Conservation (phyloP, 2,797 vertebrate genomes). For the Salarias fasciatus region DNA sequence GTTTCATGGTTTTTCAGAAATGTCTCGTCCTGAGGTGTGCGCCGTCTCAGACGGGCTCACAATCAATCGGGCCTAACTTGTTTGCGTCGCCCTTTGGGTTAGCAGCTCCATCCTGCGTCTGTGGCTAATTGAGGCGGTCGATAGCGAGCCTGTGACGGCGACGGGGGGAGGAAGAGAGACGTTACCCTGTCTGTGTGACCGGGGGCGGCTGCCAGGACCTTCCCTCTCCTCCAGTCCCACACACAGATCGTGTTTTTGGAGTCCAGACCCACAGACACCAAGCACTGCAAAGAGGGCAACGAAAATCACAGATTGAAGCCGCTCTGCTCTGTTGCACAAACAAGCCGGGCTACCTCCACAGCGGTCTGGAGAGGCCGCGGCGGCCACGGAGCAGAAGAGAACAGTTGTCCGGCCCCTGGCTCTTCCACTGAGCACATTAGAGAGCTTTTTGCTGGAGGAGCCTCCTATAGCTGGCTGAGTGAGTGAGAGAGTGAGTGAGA, state of each 20-base stretch:
- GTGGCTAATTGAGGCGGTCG: conserved; percentile 59
- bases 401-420: conserved; percentile 76
- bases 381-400: conserved; percentile 61
- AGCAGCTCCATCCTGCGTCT: conserved; percentile 44
- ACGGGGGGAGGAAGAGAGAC: conserved; percentile 44
- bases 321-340: conserved; percentile 49
- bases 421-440: conserved; percentile 64
- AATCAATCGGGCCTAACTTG: conserved; percentile 75
- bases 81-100: conserved; percentile 61
- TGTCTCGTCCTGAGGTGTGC: conserved; percentile 71
- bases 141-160: conserved; percentile 59
- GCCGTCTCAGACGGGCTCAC: conserved; percentile 56
- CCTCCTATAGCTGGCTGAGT: conserved; percentile 70
- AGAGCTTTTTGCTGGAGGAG: conserved; percentile 73
- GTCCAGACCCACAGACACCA: conserved; percentile 98
- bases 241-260: conserved; percentile 99
- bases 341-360: conserved; percentile 42
- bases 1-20: too few relatives aligned
- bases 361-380: conserved; percentile 44
- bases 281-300: conserved; percentile 85
- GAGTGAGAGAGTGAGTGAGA: too few relatives aligned
- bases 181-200: conserved; percentile 98
- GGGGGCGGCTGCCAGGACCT: conserved; percentile 93
- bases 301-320: conserved; percentile 44
- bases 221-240: conserved; percentile 99